A percentile compares a stretch with the other conserved stretches of the same genome.
Conservation (phyloP, 2,888 invertebrate species). For the Melanotus villosus region DNA sequence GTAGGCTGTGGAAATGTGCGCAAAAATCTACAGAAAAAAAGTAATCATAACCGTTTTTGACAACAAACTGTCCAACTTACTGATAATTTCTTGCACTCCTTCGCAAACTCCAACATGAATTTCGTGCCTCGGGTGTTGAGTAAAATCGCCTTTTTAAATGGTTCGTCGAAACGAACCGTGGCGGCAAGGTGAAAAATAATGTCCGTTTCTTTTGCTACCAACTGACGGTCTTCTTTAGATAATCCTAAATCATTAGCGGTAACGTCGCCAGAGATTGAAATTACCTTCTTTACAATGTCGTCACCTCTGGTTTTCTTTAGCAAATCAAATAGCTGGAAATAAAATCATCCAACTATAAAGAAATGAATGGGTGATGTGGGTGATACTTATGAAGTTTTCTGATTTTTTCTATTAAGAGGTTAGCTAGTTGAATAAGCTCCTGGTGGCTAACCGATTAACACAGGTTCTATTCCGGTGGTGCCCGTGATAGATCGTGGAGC, state of each 20-base stretch:
- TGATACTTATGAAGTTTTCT: neutral
- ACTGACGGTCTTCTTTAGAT: conserved; percentile 75
- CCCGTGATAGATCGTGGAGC: no score
- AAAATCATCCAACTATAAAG: neutral
- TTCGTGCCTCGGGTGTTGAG: conserved; percentile 95
- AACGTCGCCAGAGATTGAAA: conserved; percentile 83
- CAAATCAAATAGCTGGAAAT: conserved; percentile 81
- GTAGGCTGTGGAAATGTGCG: conserved; percentile 91
- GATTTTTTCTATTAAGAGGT: no score
- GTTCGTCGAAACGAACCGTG: conserved; percentile 89
- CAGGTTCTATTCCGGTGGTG: no score
- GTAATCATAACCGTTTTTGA: neutral
- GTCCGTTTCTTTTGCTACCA: conserved; percentile 78
- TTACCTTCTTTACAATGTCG: conserved; percentile 76
- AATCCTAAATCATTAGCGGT: conserved; percentile 78
- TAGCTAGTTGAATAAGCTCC: no score
- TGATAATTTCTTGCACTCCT: conserved; percentile 81
- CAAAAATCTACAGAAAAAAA: conserved; percentile 71
- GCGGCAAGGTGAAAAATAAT: conserved; percentile 89
- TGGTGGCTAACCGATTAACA: no score
- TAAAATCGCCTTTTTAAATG: conserved; percentile 88
- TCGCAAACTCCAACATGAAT: conserved; percentile 87
- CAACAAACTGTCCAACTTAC: conserved; percentile 67
- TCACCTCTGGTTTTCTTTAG: conserved; percentile 77
- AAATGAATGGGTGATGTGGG: neutral